Evolutionary conservation across 2,113 vertebrate species (phyloP).

Genomic region (Oreocharis arfaki): DNA sequence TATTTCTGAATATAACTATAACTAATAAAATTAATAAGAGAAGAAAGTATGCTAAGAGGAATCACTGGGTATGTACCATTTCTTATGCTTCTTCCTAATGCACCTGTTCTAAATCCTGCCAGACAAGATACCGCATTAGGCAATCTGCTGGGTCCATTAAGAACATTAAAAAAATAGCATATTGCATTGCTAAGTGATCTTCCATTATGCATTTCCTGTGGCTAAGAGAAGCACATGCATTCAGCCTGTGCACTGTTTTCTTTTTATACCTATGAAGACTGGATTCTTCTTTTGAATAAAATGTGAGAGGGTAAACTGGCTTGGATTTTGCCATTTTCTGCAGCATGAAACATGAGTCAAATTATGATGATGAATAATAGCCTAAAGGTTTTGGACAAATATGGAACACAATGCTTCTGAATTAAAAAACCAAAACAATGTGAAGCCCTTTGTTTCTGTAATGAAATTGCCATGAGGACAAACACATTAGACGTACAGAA

Average conservation of each 20-base stretch:
- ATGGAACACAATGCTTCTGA: not conserved
- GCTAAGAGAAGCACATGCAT: not conserved
- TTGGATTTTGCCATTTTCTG: not conserved
- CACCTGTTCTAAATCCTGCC: not conserved
- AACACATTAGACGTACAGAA: not conserved
- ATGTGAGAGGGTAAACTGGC: not conserved
- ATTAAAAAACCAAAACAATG: not conserved
- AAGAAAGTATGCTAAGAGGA: not conserved
- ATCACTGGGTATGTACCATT: not conserved
- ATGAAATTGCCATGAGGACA: not conserved
- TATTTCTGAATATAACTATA: not conserved
- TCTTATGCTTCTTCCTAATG: not conserved
- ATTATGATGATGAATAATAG: not conserved
- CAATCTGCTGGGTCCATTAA: not conserved
- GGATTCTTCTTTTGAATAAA: not conserved
- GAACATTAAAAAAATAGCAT: not conserved
- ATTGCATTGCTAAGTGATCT: not conserved
- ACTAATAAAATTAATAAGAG: not conserved
- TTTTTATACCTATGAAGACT: not conserved
- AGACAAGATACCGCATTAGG: not conserved
- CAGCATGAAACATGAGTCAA: not conserved
- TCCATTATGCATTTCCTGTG: not conserved
- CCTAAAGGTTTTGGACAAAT: not conserved
- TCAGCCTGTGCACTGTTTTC: not conserved
- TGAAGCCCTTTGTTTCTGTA: not conserved